Conservation (phyloP, 2,797 vertebrate genomes). For the Microcaecilia unicolor region DNA sequence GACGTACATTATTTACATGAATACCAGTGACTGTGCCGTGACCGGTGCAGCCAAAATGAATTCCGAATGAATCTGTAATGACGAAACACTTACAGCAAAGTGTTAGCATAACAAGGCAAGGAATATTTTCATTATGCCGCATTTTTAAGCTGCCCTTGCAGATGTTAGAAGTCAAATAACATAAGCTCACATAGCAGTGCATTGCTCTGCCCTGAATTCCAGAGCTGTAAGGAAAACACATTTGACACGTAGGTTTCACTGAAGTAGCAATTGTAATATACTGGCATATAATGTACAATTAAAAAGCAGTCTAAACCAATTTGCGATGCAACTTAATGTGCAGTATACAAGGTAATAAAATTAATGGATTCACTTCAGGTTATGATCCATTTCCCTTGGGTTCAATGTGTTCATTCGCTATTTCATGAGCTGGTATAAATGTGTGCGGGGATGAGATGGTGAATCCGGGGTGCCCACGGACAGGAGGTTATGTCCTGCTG, state of each 20-base stretch:
- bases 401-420: slow-evolving; percentile 38
- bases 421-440: slow-evolving; percentile 38
- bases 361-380: slow-evolving; percentile 51
- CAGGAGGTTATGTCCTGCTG: too few relatives aligned
- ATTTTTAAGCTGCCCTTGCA: slow-evolving; percentile 17
- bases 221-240: slow-evolving; percentile 25
- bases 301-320: slow-evolving; percentile 41
- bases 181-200: slow-evolving; percentile 1
- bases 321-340: slow-evolving; percentile 40
- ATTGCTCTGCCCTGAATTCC: slow-evolving; percentile 17
- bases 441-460: slow-evolving; percentile 39
- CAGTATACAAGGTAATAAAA: slow-evolving; percentile 49
- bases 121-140: slow-evolving; percentile 11
- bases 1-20: slow-evolving; percentile 7
- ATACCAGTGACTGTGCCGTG: not conserved
- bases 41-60: slow-evolving; percentile 6
- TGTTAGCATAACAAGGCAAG: slow-evolving; percentile 6
- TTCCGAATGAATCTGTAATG: slow-evolving; percentile 13
- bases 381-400: slow-evolving; percentile 50
- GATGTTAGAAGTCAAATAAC: slow-evolving; percentile 15
- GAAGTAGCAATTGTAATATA: slow-evolving; percentile 40
- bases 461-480: too few relatives aligned
- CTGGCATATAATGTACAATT: slow-evolving; percentile 42
- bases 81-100: slow-evolving; percentile 3
- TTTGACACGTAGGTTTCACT: slow-evolving; percentile 32